Evolutionary conservation across 1,140 invertebrate genomes (phyloP).

Genomic region (Mizuhopecten yessoensis): DNA sequence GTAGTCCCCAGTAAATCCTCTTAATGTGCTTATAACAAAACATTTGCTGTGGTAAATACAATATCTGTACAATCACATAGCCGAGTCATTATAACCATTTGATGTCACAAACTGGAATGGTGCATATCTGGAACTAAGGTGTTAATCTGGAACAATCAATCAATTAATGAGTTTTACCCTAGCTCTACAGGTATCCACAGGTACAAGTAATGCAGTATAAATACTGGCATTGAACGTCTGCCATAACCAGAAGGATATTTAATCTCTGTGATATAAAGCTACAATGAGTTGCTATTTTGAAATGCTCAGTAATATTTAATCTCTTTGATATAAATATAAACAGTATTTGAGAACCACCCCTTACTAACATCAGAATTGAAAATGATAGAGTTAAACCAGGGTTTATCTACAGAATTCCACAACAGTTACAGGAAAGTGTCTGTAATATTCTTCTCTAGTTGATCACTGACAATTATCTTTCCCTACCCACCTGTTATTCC

Average conservation of each 20-base stretch:
- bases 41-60: neutral
- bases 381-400: no score
- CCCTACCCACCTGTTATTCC: no score
- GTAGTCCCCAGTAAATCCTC: no score
- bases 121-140: neutral
- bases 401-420: no score
- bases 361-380: no score
- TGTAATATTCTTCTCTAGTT: no score
- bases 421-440: no score
- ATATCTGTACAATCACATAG: neutral
- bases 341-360: no score
- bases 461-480: no score
- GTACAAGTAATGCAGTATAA: no score
- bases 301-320: neutral
- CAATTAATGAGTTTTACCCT: neutral
- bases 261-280: neutral
- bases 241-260: neutral
- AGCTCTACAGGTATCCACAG: neutral
- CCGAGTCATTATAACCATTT: neutral
- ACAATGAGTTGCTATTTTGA: neutral
- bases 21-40: no score
- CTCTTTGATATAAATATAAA: no score
- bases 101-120: neutral
- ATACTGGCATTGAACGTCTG: neutral
- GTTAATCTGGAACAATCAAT: slow-evolving; percentile 21